Evolutionary conservation across 2,113 vertebrate species (phyloP), one percentile per base, ranked within the genome.

Genomic region (Elephantulus edwardii): DNA sequence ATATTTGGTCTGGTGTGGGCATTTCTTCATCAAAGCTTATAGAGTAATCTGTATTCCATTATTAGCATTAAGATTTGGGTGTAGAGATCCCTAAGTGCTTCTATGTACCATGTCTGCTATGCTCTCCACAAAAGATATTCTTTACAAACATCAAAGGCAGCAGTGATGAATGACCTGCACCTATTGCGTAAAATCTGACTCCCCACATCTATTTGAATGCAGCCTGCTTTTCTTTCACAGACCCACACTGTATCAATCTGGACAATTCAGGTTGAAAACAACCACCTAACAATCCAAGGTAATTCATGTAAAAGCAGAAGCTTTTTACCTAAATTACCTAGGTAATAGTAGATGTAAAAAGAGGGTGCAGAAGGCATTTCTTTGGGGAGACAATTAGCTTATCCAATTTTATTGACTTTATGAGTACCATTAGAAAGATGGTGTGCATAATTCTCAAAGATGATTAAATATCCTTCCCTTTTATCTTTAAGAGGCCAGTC

Each of bases 141-240:
- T 94, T 93, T 94, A 30, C 46, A 90, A 77, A 95, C 88, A 93
- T 95, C 95, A 96, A 96, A 95, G 95, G 54, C 62, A 92, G 44
- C 14, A 68, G 44, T 90, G 85, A 90, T 94, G 54, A 95, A 91
- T 95, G 66, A 56, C 72, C 68, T 71, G 52, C 33, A 92, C 44
- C 75, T 95, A 92, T 92, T 91, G 88, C 85, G 91, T 94, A 93
- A 93, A 95, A 95, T 88, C 44, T 86, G 20, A 92, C 76, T 94
- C 60, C 54, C n/a, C 76, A 90, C 12, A 91, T 94, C 82, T 84
- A 83, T 93, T 93, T 94, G 76, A 95, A 93, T 77, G 79, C 54
- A 93, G 66, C 52, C 60, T 74, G 22, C 82, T 94, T 91, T 94
- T 89, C 83, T 96, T 94, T 94, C 82, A 90, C 81, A 46, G 74